Evolutionary conservation across 2,888 invertebrate species (phyloP), one percentile per base, ranked within the genome.

Genomic region (Actias luna): DNA sequence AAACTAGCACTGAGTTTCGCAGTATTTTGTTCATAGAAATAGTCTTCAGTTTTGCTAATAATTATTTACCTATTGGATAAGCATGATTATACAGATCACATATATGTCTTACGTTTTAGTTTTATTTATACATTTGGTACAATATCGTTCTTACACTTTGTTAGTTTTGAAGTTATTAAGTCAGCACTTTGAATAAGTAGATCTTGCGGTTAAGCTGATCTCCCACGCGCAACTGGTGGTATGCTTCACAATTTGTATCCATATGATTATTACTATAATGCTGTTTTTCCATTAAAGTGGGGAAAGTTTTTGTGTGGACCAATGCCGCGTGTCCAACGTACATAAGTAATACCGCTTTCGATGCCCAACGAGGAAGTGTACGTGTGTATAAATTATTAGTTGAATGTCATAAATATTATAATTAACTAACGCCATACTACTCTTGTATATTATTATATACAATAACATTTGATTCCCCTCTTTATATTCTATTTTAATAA

Each of bases 291-390:
- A 83, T 85, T 85, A 88, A 83, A 84, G 83, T 82, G 86, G 87
- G 85, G 90, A 91, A 91, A 90, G 90, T 89, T 85, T 84, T 83
- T 83, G 85, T 84, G 83, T 85, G 76, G 77, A 69, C 71, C 72
- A 76, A 75, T 74, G 77, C 79, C 79, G 83, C 83, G 79, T 85
- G 86, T 85, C 84, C 84, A 85, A 86, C 88, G 84, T 83, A 85
- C 85, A 80, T 83, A 83, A 84, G 83, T 86, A 84, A 87, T 85
- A 85, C 88, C 80, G 88, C 88, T 89, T 90, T 88, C 88, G 83
- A 84, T 89, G 79, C 75, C 81, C 79, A 83, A 86, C 79, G 77
- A 88, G 89, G 90, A 89, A 89, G 79, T 82, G 73, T 76, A 78
- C 72, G 72, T 75, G 70, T 74, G 78, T 79, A 76, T 72, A 71